Base-by-base conservation (phyloP, 2,888 invertebrate species). In the Pteria penguin region DNA sequence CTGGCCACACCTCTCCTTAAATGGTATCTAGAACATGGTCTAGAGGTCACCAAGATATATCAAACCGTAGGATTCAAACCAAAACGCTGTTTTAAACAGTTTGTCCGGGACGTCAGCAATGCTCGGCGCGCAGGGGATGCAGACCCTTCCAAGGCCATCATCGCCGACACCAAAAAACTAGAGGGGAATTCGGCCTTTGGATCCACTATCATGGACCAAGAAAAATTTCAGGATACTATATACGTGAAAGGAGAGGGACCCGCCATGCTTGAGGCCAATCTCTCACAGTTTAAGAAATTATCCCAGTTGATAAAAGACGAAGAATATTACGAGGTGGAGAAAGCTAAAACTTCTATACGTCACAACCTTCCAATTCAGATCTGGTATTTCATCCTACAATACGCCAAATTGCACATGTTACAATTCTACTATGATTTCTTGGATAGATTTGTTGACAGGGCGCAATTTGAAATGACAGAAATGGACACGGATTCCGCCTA, bases 341-440 rank as follows among this genome's bases (percentile, higher is more conserved):
- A n/a, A n/a, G n/a, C n/a, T n/a, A n/a, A n/a, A 63, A 36, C 57
- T 5, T 71, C 55, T 24, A 72, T 82, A 32, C 71, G 61, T 22
- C 52, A 80, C 33, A 73, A 81, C 31, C 27, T 83, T 22, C 82
- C 86, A 2, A 76, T 80, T 8, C 82, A 85, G 33, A 52, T 82
- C 1, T 79, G 81, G 1, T 82, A 76, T 63, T 81, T 80, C 55
- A 78, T 85, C 4, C 66, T 82, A 22, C 81, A 84, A 57, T 81
- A 82, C 55, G 84, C 83, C 0, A 85, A 81, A 54, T 75, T 81
- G n/a, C 75, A 76, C 4, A 82, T 82, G 80, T 69, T 82, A 8
- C 68, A 82, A 55, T 84, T 80, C 58, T 76, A n/a, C n/a, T n/a
- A n/a, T n/a, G n/a, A n/a, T n/a, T n/a, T n/a, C n/a, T n/a, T n/a